Percentiles rank a stretch among this genome's conserved stretches.
phyloP scores from a whole-genome alignment of 2,797 vertebrate genomes.

The Danionella dracula region DNA sequence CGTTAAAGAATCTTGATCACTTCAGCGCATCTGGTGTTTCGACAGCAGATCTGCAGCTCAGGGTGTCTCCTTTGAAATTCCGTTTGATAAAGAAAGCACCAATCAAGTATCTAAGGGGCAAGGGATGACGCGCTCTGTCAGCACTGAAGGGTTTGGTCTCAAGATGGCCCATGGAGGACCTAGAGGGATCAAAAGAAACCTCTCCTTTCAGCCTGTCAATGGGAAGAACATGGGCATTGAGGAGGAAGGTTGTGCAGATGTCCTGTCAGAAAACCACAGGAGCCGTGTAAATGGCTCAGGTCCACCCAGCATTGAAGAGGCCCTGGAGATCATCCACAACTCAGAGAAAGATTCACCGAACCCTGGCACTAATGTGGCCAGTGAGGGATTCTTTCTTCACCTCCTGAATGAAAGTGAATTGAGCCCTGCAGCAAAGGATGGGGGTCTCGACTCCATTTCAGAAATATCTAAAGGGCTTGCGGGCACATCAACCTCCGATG shows the following conservation, averaged over 20 bases:
- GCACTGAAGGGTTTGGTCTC: constrained; percentile 86
- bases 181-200: constrained; percentile 79
- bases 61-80: constrained; percentile 95
- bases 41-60: constrained; percentile 85
- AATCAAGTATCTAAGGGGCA: constrained; percentile 51
- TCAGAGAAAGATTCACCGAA: constrained; percentile 64
- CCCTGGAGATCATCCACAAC: constrained; percentile 88
- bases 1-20: background rate
- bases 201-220: constrained; percentile 89
- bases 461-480: constrained; percentile 72
- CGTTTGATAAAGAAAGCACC: constrained; percentile 85
- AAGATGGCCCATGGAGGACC: constrained; percentile 69
- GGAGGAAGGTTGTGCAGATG: constrained; percentile 72
- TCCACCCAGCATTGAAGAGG: constrained; percentile 86
- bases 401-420: constrained; percentile 66
- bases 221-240: constrained; percentile 82
- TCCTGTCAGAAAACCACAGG: constrained; percentile 55
- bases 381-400: constrained; percentile 93
- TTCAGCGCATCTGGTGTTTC: no score
- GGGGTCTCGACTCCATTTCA: constrained; percentile 69
- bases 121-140: constrained; percentile 86
- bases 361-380: constrained; percentile 61
- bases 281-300: constrained; percentile 61
- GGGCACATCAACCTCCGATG: constrained; percentile 85
- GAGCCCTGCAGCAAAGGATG: constrained; percentile 56